Evolutionary conservation across 2,797 vertebrate species (phyloP).

Genomic region (Periophthalmus magnuspinnatus): DNA sequence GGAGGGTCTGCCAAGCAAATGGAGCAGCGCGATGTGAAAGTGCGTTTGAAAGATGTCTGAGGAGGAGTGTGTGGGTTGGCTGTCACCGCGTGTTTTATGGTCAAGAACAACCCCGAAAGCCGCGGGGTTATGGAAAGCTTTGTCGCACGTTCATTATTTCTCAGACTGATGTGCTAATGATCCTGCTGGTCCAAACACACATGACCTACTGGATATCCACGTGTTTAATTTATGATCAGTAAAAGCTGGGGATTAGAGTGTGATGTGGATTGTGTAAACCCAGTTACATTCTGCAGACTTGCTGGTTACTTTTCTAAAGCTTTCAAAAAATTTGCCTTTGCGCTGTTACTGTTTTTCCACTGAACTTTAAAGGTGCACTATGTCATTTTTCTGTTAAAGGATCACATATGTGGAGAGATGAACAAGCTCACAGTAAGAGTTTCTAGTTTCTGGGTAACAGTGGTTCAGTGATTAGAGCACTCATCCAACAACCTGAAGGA

Average conservation of each 20-base stretch:
- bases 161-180: constrained; percentile 28
- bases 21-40: constrained; percentile 37
- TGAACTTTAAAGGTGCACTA: too few relatives aligned
- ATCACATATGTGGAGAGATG: too few relatives aligned
- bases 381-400: too few relatives aligned
- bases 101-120: constrained; percentile 31
- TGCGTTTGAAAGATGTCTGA: constrained; percentile 46
- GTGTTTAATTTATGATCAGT: neutral
- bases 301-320: neutral
- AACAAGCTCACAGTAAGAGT: too few relatives aligned
- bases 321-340: neutral
- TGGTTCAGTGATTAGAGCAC: too few relatives aligned
- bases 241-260: neutral
- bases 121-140: constrained; percentile 14
- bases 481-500: too few relatives aligned
- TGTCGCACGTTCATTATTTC: constrained; percentile 14
- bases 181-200: neutral
- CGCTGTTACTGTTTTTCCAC: too few relatives aligned
- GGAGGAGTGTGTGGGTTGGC: constrained; percentile 35
- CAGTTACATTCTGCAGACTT: neutral
- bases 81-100: constrained; percentile 21
- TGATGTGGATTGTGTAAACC: neutral
- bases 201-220: neutral
- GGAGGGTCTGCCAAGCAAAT: constrained; percentile 44
- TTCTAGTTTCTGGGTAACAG: too few relatives aligned